A percentile compares a stretch with the other conserved stretches of the same genome.
Conservation (phyloP, 2,888 invertebrate genomes). For the Ischnus inquisitorius region DNA sequence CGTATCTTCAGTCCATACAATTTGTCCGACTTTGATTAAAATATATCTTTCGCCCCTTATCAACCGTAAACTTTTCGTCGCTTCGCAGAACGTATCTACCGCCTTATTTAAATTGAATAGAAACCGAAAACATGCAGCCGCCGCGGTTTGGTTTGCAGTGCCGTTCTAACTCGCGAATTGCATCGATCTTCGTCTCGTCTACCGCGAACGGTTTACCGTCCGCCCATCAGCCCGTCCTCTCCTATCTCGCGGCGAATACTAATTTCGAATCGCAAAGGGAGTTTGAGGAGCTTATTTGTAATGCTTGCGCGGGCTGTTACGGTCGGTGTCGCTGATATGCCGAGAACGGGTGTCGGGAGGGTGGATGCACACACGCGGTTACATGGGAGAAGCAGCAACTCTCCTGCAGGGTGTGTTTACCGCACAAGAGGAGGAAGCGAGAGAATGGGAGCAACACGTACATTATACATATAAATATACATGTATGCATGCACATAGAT, state of each 20-base stretch:
- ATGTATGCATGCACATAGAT: background rate
- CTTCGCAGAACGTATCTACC: background rate
- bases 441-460: conserved; percentile 51
- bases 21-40: no score
- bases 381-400: conserved; percentile 52
- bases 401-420: conserved; percentile 46
- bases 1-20: no score
- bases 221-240: background rate
- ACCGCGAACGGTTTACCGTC: background rate
- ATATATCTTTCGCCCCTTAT: background rate
- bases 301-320: conserved; percentile 40
- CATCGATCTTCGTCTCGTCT: conserved; percentile 17
- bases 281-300: conserved; percentile 41
- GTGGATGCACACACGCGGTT: conserved; percentile 58
- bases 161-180: background rate
- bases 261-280: conserved; percentile 58
- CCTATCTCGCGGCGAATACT: conserved; percentile 36
- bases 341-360: conserved; percentile 26
- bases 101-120: background rate
- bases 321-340: conserved; percentile 36
- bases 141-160: background rate
- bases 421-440: conserved; percentile 30
- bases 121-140: background rate
- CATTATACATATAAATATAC: conserved; percentile 16
- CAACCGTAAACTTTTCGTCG: background rate